Conservation (phyloP, 2,888 invertebrate species). For the Perizoma affinitatum region DNA sequence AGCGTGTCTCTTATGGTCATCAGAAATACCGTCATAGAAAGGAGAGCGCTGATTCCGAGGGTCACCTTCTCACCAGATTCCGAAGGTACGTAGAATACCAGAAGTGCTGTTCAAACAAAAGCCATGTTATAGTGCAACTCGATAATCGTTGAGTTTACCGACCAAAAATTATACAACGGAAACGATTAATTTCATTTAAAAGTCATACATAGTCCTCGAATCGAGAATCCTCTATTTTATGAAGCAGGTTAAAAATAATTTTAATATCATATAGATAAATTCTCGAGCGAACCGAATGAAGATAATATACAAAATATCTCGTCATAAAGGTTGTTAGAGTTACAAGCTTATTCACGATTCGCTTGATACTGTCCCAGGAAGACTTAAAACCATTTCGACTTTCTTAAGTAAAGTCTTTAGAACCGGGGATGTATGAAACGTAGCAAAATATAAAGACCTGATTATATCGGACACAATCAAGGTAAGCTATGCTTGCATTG, state of each 20-base stretch:
- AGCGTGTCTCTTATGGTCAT: slow-evolving; percentile 94
- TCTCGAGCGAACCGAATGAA: slow-evolving; percentile 31
- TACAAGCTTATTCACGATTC: slow-evolving; percentile 41
- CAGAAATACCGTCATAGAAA: slow-evolving; percentile 94
- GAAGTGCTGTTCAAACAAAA: slow-evolving; percentile 82
- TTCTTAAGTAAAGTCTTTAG: slow-evolving; percentile 26
- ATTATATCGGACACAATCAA: slow-evolving; percentile 30
- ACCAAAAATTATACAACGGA: too few relatives aligned
- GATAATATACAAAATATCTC: slow-evolving; percentile 39
- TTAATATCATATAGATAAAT: slow-evolving; percentile 4
- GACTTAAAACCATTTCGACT: slow-evolving; percentile 36
- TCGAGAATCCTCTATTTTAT: too few relatives aligned
- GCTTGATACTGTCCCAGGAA: slow-evolving; percentile 37
- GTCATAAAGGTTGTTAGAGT: slow-evolving; percentile 35
- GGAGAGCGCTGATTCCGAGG: slow-evolving; percentile 92
- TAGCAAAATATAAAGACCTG: slow-evolving; percentile 27
- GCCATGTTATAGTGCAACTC: too few relatives aligned
- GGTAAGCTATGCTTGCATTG: slow-evolving; percentile 7
- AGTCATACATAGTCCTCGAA: too few relatives aligned
- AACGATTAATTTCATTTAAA: too few relatives aligned
- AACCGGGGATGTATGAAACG: slow-evolving; percentile 18
- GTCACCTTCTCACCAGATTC: slow-evolving; percentile 95
- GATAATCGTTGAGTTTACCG: not conserved
- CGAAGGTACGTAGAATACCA: slow-evolving; percentile 94
- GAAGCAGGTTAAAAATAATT: too few relatives aligned